Evolutionary conservation across 1,140 invertebrate species (phyloP), one percentile per base, ranked within the genome.

Genomic region (Drosophila triauraria): DNA sequence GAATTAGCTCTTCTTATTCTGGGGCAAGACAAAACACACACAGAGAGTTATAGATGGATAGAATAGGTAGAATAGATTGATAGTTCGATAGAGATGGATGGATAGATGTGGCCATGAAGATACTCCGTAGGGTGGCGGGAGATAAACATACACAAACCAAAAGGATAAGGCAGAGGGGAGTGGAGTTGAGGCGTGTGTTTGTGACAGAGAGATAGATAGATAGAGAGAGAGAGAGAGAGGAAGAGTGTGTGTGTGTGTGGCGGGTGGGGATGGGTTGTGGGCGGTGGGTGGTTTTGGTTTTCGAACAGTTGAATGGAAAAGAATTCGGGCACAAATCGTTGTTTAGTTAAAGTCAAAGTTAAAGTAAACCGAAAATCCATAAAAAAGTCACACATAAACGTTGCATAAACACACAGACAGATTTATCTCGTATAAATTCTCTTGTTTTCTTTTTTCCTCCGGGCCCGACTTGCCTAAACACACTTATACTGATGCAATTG

Each of bases 311-410:
- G 12, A 60, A 74, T 74, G 70, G 68, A 74, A 59, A 74, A 72
- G 53, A 74, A 50, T 60, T 60, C 35, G 40, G 70, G 58, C 43
- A 72, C 54, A 74, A 72, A 72, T 74, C 46, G 53, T 72, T 72
- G 67, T 53, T 70, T 56, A 70, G 67, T 70, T 68, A 23, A 70
- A 67, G 40, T 46, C 30, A 72, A 72, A 60, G 68, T 56, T 56
- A 25, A 51, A 51, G 20, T 38, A 51, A 74, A 59, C 47, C n/a
- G 35, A 74, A 72, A 70, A 77, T 67, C 68, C 58, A 59, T 67
- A 71, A 70, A 44, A 38, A 80, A 87, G 90, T 90, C 91, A 91
- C 91, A 91, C 90, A 90, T 78, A 91, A 84, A 91, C 85, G 80
- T 91, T 91, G 91, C 90, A 90, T 87, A 90, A 81, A 84, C 63